Conservation (phyloP, 2,888 invertebrate species). For the Anoncus sp. region DNA sequence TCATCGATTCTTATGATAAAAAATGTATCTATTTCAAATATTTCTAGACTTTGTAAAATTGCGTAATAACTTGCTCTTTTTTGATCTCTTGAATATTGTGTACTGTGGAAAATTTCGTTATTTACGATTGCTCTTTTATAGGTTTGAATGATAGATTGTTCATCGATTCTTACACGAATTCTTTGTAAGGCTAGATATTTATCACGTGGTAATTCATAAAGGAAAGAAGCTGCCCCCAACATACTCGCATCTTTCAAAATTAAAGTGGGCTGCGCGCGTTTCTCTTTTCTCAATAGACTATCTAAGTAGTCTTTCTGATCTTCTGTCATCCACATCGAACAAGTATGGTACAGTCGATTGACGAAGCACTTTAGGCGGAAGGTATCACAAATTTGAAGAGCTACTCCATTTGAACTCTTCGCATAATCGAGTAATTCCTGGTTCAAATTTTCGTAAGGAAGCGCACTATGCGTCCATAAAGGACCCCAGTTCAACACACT, state of each 20-base stretch:
- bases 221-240: conserved; percentile 27
- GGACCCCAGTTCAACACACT: conserved; percentile 67
- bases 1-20: no score
- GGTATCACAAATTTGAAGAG: conserved; percentile 54
- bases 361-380: conserved; percentile 32
- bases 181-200: conserved; percentile 49
- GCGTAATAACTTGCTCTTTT: conserved; percentile 51
- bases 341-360: conserved; percentile 21
- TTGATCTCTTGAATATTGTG: conserved; percentile 30
- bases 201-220: conserved; percentile 19
- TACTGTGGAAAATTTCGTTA: conserved; percentile 34
- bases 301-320: neutral
- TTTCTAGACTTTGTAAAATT: conserved; percentile 15
- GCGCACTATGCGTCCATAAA: conserved; percentile 54
- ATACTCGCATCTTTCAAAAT: conserved; percentile 18
- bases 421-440: conserved; percentile 46
- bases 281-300: conserved; percentile 20
- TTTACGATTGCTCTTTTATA: conserved; percentile 33
- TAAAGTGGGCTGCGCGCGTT: neutral
- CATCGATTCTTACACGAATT: conserved; percentile 41
- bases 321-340: conserved; percentile 13
- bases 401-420: conserved; percentile 52
- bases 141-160: conserved; percentile 13
- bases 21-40: conserved; percentile 45
- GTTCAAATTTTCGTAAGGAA: conserved; percentile 49